Conservation (phyloP, 2,888 invertebrate species). For the Volucella bombylans region DNA sequence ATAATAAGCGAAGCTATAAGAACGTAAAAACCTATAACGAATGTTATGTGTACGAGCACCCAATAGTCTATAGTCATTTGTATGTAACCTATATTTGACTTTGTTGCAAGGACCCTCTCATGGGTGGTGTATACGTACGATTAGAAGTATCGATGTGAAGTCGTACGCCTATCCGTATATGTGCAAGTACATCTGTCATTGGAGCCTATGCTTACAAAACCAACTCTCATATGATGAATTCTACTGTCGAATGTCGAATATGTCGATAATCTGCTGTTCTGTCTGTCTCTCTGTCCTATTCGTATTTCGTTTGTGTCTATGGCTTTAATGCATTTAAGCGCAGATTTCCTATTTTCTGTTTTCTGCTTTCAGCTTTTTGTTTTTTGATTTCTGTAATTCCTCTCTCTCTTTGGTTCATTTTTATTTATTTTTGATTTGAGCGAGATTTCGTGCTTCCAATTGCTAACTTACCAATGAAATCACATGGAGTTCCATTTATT, state of each 20-base stretch:
- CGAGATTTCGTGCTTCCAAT: constrained; percentile 60
- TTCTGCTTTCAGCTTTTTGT: constrained; percentile 33
- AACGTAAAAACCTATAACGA: constrained; percentile 32
- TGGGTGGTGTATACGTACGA: not conserved
- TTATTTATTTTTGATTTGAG: constrained; percentile 55
- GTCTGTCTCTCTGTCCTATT: constrained; percentile 15
- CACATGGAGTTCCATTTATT: constrained; percentile 63
- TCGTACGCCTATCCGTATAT: too few species aligned
- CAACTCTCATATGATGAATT: constrained; percentile 20
- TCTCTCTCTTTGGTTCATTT: constrained; percentile 16
- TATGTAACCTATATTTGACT: constrained; percentile 44
- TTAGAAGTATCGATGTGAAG: not conserved
- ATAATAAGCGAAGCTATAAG: constrained; percentile 40
- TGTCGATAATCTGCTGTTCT: constrained; percentile 52
- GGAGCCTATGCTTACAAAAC: not conserved
- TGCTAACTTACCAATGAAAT: constrained; percentile 62
- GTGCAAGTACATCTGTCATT: constrained; percentile 9
- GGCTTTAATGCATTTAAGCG: constrained; percentile 20
- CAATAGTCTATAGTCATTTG: not conserved
- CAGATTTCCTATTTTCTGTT: not conserved
- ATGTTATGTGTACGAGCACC: constrained; percentile 15
- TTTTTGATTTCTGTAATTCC: constrained; percentile 44
- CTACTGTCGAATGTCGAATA: constrained; percentile 39
- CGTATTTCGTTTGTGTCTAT: constrained; percentile 42
- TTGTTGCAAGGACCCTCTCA: constrained; percentile 16